These are phyloP conservation scores for Babylonia areolata DNA, from an alignment of 1,140 invertebrate genomes.

Conservation along the genomic window DNA sequence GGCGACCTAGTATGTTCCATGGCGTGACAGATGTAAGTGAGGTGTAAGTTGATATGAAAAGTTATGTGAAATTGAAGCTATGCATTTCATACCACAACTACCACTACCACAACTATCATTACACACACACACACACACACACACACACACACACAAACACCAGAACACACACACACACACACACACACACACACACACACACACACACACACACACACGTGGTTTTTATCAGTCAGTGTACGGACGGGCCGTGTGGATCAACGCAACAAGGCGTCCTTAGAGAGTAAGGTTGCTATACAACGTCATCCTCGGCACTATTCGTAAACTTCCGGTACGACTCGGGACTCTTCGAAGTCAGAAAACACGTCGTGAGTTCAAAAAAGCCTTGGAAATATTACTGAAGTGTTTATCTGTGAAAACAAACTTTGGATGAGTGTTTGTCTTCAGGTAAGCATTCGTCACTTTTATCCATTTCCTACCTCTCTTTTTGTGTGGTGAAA, in stretches of 20 bases:
- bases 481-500: not conserved
- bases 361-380: not conserved
- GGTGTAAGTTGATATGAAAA: no score
- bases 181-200: not conserved
- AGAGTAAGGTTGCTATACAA: conserved; percentile 21
- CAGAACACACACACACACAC: not conserved
- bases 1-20: no score
- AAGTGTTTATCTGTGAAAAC: not conserved
- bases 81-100: no score
- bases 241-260: no score
- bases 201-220: not conserved
- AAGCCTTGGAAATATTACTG: not conserved
- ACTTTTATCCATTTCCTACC: not conserved
- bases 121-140: no score
- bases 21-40: no score
- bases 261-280: conserved; percentile 14
- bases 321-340: not conserved
- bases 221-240: no score
- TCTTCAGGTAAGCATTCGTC: not conserved
- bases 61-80: no score
- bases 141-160: no score
- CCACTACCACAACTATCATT: no score
- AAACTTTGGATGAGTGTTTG: not conserved
- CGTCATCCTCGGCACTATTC: conserved; percentile 25
- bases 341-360: not conserved